These are phyloP conservation scores for Xiphias gladius DNA, from an alignment of 2,113 vertebrate species.

Conservation along the genomic window DNA sequence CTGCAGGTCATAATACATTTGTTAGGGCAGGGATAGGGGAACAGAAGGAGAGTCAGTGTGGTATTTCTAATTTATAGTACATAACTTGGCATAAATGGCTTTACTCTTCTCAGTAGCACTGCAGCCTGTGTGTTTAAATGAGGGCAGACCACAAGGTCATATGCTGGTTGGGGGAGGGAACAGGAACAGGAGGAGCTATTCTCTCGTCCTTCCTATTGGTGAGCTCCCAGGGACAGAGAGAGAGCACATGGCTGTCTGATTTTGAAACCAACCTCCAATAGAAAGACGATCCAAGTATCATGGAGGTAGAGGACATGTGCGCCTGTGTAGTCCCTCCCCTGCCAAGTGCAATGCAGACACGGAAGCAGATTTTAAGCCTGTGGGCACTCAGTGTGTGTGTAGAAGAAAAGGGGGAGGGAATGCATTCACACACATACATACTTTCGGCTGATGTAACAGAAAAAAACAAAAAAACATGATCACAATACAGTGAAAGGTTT, in stretches of 20 bases:
- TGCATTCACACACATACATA: not conserved
- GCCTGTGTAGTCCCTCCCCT: conserved; percentile 57
- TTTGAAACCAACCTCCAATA: conserved; percentile 56
- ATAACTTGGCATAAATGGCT: not conserved
- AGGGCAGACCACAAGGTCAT: conserved; percentile 28
- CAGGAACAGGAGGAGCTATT: conserved; percentile 43
- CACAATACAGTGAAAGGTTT: conserved; percentile 48
- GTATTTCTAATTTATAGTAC: not conserved
- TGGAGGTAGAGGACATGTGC: conserved; percentile 40
- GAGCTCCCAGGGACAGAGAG: not conserved
- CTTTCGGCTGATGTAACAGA: conserved; percentile 43
- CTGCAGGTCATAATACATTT: not conserved
- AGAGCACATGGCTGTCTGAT: conserved; percentile 58
- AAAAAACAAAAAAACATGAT: conserved; percentile 8
- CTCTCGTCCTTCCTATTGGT: conserved; percentile 5
- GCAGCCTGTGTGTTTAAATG: conserved; percentile 46
- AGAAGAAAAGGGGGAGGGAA: conserved; percentile 4
- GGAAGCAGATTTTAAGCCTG: conserved; percentile 54
- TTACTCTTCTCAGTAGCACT: not conserved
- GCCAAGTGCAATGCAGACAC: conserved; percentile 30
- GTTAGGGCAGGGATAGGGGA: not conserved
- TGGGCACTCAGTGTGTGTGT: not conserved
- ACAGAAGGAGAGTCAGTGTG: not conserved
- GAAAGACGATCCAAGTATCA: conserved; percentile 8
- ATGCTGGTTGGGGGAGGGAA: conserved; percentile 27